These are phyloP conservation scores for Acromyrmex echinatior DNA, from an alignment of 1,140 invertebrate species.

Conservation along the genomic window DNA sequence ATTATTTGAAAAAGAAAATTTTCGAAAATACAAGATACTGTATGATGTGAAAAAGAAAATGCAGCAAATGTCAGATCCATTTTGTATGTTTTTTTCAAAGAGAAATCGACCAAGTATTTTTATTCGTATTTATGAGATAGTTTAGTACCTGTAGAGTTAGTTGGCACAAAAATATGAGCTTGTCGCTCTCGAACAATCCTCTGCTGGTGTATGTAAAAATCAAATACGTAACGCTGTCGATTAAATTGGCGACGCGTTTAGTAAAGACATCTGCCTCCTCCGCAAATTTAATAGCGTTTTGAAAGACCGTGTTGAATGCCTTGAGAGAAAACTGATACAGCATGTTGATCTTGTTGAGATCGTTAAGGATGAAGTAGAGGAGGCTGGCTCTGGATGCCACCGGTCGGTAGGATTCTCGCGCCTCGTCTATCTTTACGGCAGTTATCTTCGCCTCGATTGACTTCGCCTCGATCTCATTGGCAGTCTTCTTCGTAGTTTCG, in stretches of 20 bases:
- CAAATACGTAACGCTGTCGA: constrained; percentile 95
- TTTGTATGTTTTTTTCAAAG: not conserved
- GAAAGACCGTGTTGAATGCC: constrained; percentile 97
- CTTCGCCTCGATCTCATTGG: constrained; percentile 96
- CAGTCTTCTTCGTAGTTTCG: constrained; percentile 97
- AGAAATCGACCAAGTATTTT: not conserved
- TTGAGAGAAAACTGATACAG: constrained; percentile 99
- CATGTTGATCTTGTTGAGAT: constrained; percentile 97
- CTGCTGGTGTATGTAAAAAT: constrained; percentile 96
- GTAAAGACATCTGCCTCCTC: constrained; percentile 90
- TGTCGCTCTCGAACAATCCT: constrained; percentile 97
- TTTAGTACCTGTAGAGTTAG: constrained; percentile 92
- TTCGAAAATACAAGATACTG: not conserved
- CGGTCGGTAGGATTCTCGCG: constrained; percentile 95
- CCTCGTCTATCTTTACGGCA: constrained; percentile 95
- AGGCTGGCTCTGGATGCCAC: constrained; percentile 95
- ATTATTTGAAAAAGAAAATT: not conserved
- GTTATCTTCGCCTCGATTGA: constrained; percentile 94
- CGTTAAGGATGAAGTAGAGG: constrained; percentile 97
- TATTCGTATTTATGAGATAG: not conserved
- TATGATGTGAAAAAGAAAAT: not conserved
- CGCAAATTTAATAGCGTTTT: constrained; percentile 93
- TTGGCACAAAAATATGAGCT: constrained; percentile 96
- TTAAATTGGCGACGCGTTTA: constrained; percentile 92
- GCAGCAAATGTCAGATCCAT: not conserved